Evolutionary conservation across 2,888 invertebrate species (phyloP).

Genomic region (Eumerus sabulonum): DNA sequence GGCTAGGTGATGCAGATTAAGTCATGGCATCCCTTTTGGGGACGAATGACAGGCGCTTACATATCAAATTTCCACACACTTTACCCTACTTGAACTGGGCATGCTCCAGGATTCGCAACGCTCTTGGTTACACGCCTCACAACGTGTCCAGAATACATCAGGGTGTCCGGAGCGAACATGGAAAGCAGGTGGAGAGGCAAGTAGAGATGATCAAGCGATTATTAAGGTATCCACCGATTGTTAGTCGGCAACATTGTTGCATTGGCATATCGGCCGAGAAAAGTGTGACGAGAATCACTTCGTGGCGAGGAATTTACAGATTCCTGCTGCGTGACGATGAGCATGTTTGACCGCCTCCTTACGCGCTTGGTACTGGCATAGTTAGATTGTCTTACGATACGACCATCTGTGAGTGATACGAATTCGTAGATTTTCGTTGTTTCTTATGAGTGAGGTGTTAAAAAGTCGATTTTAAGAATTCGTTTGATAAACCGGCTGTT

Average conservation of each 20-base stretch:
- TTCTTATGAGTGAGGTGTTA: constrained; percentile 30
- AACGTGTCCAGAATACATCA: no score
- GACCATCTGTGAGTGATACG: constrained; percentile 15
- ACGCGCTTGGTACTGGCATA: no score
- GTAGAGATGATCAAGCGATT: constrained; percentile 31
- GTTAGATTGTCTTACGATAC: no score
- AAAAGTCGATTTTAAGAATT: constrained; percentile 13
- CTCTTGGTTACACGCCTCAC: no score
- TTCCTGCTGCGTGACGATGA: not conserved
- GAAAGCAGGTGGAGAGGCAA: no score
- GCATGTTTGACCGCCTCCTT: constrained; percentile 9
- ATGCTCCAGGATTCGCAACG: constrained; percentile 1
- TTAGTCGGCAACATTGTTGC: constrained; percentile 35
- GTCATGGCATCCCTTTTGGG: no score
- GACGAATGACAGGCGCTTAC: constrained; percentile 22
- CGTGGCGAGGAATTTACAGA: constrained; percentile 10
- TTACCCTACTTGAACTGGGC: constrained; percentile 22
- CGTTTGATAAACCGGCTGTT: constrained; percentile 10
- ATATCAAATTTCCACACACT: constrained; percentile 2
- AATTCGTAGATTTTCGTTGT: constrained; percentile 12
- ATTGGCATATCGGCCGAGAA: constrained; percentile 6
- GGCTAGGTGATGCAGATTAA: no score
- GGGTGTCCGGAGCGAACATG: no score
- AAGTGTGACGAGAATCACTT: constrained; percentile 9
- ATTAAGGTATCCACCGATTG: constrained; percentile 14